Conservation (phyloP, 1,140 invertebrate species). For the Plutomurus gul region DNA sequence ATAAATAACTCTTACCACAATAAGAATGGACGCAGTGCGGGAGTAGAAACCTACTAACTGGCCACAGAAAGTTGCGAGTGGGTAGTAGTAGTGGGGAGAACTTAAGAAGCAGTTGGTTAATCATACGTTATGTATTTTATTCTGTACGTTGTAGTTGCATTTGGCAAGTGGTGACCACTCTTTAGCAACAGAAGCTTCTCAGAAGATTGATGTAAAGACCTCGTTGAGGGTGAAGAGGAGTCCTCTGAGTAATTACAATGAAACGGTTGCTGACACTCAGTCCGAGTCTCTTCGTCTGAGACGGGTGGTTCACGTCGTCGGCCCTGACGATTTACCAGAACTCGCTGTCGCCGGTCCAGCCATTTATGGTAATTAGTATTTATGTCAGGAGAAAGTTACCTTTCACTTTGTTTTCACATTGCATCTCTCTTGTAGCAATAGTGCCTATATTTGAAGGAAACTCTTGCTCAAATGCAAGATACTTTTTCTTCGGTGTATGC, state of each 20-base stretch:
- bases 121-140: background rate
- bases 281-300: conserved; percentile 46
- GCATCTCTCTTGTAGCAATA: too few relatives aligned
- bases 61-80: background rate
- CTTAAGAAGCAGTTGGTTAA: too few relatives aligned
- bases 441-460: too few relatives aligned
- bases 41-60: background rate
- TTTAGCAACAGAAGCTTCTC: background rate
- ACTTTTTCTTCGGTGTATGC: too few relatives aligned
- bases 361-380: conserved; percentile 3
- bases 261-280: background rate
- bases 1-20: background rate
- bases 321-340: conserved; percentile 52
- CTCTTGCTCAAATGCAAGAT: too few relatives aligned
- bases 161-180: background rate
- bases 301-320: conserved; percentile 49
- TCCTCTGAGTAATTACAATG: background rate
- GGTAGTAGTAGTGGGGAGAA: too few relatives aligned
- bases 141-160: background rate
- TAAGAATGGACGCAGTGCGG: background rate
- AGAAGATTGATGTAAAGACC: background rate
- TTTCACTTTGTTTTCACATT: background rate
- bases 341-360: conserved; percentile 14
- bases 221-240: background rate
- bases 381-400: background rate